phyloP scores from a whole-genome alignment of 2,113 vertebrate species.

The Seriola quinqueradiata region DNA sequence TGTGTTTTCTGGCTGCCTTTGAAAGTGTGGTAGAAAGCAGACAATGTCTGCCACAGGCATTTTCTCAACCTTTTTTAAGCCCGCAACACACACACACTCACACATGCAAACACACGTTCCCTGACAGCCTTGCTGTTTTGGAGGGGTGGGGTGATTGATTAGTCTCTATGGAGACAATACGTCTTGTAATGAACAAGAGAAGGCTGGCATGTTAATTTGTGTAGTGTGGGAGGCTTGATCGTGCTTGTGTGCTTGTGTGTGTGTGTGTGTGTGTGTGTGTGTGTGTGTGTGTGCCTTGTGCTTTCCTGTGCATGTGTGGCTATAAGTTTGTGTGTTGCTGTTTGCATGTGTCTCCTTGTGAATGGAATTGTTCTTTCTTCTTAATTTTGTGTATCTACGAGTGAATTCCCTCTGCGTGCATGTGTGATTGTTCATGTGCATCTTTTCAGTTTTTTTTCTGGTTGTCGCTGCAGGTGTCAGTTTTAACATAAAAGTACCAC shows the following conservation, averaged over 20 bases:
- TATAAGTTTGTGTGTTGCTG: conserved; percentile 2
- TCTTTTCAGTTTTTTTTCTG: neutral
- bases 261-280: conserved; percentile 21
- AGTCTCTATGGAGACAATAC: conserved; percentile 68
- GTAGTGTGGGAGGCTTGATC: conserved; percentile 42
- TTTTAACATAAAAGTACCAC: no score
- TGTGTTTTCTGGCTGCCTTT: conserved; percentile 45
- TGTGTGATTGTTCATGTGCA: neutral
- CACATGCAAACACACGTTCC: conserved; percentile 8
- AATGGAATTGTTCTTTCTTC: neutral
- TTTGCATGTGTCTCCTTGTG: neutral
- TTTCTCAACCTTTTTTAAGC: conserved; percentile 35
- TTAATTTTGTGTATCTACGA: neutral
- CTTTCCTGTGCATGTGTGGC: conserved; percentile 3
- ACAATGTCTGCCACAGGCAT: conserved; percentile 52
- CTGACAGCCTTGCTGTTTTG: conserved; percentile 57
- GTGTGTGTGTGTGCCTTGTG: conserved; percentile 43
- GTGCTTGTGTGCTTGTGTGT: conserved; percentile 15
- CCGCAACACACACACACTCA: conserved; percentile 15
- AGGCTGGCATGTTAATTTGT: conserved; percentile 73
- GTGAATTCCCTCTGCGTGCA: neutral
- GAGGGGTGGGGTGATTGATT: conserved; percentile 72
- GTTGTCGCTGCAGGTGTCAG: neutral
- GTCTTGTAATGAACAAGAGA: conserved; percentile 74
- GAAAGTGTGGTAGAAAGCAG: conserved; percentile 45